phyloP scores from a whole-genome alignment of 2,113 vertebrate genomes.

The Prionailurus bengalensis region DNA sequence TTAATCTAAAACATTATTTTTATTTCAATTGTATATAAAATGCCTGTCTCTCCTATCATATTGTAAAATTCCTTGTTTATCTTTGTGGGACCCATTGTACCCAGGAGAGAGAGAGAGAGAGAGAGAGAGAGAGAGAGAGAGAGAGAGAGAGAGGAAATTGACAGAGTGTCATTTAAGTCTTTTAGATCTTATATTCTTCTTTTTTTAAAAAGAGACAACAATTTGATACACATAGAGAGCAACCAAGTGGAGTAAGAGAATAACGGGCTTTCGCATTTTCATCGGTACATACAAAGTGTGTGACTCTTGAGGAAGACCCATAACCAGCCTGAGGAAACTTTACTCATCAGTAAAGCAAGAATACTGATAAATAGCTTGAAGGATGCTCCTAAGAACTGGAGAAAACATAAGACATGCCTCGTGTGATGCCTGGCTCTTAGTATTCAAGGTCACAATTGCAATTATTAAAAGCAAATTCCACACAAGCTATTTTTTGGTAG shows the following conservation, averaged over 20 bases:
- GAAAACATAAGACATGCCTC: accelerated
- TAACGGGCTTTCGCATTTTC: background rate
- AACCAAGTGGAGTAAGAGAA: background rate
- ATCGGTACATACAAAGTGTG: background rate
- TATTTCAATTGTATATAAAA: constrained; percentile 60
- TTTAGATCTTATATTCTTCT: background rate
- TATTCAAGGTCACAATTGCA: background rate
- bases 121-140: background rate
- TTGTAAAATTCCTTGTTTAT: constrained; percentile 55
- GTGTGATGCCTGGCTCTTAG: too few relatives aligned
- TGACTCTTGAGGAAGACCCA: background rate
- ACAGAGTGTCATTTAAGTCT: background rate
- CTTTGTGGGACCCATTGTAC: background rate
- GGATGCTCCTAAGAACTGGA: background rate
- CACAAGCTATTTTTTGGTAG: background rate
- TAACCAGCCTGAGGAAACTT: background rate
- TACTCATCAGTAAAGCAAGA: background rate
- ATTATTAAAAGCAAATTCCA: background rate
- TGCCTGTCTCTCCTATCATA: constrained; percentile 24
- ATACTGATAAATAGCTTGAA: background rate
- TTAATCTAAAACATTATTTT: constrained; percentile 61
- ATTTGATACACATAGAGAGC: background rate
- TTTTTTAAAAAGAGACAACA: background rate
- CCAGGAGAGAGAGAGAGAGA: background rate
- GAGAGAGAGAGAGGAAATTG: background rate